These are phyloP conservation scores for Cecropterus lyciades DNA, from an alignment of 1,140 invertebrate species.

Conservation along the genomic window DNA sequence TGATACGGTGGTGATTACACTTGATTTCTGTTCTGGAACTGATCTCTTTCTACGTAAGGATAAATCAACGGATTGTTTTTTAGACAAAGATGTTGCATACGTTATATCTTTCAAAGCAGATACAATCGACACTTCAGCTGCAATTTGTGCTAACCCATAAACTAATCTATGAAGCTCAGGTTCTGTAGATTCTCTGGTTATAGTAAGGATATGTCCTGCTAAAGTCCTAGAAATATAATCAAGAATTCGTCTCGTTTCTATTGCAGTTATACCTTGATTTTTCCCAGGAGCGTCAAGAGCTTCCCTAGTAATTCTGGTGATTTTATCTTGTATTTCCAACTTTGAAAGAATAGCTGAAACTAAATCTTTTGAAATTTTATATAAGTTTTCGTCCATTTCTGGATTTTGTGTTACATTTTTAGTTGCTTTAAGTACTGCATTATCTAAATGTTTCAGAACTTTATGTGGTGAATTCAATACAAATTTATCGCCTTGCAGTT, in stretches of 20 bases:
- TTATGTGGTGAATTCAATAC: constrained; percentile 63
- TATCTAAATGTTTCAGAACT: constrained; percentile 66
- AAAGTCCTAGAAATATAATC: constrained; percentile 76
- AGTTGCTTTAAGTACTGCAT: constrained; percentile 62
- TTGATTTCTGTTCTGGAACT: constrained; percentile 31
- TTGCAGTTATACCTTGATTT: constrained; percentile 73
- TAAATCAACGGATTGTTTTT: constrained; percentile 75
- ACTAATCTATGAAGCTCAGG: constrained; percentile 74
- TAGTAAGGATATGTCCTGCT: constrained; percentile 69
- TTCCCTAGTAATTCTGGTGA: constrained; percentile 72
- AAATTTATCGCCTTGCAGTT: constrained; percentile 51
- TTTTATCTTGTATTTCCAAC: constrained; percentile 75
- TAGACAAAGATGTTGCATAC: constrained; percentile 69
- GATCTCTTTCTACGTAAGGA: constrained; percentile 69
- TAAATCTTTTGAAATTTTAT: constrained; percentile 72
- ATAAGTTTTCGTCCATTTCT: constrained; percentile 72
- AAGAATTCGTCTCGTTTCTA: constrained; percentile 75
- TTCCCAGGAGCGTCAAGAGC: constrained; percentile 73
- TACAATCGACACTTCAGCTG: constrained; percentile 76
- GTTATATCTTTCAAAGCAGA: constrained; percentile 76
- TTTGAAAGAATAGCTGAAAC: constrained; percentile 70
- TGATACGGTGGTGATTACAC: constrained; percentile 37
- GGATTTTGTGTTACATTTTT: constrained; percentile 75
- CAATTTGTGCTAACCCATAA: constrained; percentile 74
- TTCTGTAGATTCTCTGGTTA: constrained; percentile 71